Evolutionary conservation across 2,113 vertebrate species (phyloP).

Genomic region (Trematocara nigrifrons): DNA sequence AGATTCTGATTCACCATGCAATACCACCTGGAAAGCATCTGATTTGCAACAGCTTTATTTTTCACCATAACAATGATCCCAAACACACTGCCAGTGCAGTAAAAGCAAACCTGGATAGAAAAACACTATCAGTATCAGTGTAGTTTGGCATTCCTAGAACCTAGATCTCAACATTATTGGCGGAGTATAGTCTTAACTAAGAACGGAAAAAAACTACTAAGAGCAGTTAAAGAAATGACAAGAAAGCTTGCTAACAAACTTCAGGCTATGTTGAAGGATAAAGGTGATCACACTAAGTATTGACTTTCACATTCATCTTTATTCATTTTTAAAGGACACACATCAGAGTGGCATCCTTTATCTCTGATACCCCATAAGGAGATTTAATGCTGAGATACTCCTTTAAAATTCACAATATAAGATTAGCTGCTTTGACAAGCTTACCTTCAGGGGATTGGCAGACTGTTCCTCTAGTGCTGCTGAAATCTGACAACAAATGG

Average conservation of each 20-base stretch:
- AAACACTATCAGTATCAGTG: neutral
- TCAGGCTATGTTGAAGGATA: neutral
- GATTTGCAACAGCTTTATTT: neutral
- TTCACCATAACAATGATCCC: neutral
- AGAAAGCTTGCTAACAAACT: neutral
- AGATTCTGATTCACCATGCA: neutral
- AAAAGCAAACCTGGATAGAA: neutral
- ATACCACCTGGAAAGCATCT: neutral
- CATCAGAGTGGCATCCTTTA: neutral
- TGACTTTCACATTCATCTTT: neutral
- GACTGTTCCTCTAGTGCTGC: constrained; percentile 75
- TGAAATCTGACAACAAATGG: constrained; percentile 72
- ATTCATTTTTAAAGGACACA: neutral
- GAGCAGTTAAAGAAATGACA: neutral
- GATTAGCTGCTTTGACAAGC: neutral
- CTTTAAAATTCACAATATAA: neutral
- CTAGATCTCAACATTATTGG: neutral
- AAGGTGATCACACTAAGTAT: neutral
- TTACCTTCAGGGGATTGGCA: constrained; percentile 71
- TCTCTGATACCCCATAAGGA: neutral
- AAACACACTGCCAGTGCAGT: neutral
- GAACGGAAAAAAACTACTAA: neutral
- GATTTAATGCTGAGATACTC: neutral
- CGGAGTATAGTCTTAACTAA: neutral
- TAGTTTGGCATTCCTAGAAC: neutral